Evolutionary conservation across 1,140 invertebrate genomes (phyloP), one percentile per base, ranked within the genome.

Genomic region (Glomeris maerens): DNA sequence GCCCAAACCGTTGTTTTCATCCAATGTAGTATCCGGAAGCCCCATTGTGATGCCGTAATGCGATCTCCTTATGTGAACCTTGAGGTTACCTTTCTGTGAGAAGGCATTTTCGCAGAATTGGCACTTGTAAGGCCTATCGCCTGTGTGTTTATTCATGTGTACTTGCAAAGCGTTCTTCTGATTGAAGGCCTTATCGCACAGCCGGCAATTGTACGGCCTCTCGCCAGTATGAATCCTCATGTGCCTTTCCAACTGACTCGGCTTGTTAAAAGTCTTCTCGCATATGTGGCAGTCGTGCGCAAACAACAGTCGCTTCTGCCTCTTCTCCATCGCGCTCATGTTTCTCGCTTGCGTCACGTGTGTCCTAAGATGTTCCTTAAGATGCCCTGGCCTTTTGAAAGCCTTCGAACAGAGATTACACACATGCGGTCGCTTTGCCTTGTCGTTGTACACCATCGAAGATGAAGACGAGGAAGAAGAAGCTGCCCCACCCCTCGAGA

Each of bases 201-300:
- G 62, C 50, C 65, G 66, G 55, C 71, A 74, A 47, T 61, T 60
- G 58, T 67, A 74, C n/a, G 73, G 72, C 47, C 70, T 54, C 60
- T 75, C 73, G 1, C 72, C 64, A 14, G 64, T 66, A 50, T 66
- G 64, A 22, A 62, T 58, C 28, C 62, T 52, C 55, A 48, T 53
- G 52, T 64, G 71, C 64, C 28, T 71, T 48, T 79, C 75, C 53
- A 96, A 68, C 64, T 95, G 90, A 59, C 84, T 84, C 42, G 84
- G 81, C 68, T 90, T 88, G 46, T 78, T 81, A 67, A 96, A 96
- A 49, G 80, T 79, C 70, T 93, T 95, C 49, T 82, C 79, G 69
- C 92, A 97, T 55, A 93, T 81, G 41, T 73, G 75, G 64, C 92
- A 97, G 23, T 83, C 76, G 58, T 55, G 52, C 44, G 65, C 59